Conservation (phyloP, 2,797 vertebrate genomes). For the Eulemur rubriventer region DNA sequence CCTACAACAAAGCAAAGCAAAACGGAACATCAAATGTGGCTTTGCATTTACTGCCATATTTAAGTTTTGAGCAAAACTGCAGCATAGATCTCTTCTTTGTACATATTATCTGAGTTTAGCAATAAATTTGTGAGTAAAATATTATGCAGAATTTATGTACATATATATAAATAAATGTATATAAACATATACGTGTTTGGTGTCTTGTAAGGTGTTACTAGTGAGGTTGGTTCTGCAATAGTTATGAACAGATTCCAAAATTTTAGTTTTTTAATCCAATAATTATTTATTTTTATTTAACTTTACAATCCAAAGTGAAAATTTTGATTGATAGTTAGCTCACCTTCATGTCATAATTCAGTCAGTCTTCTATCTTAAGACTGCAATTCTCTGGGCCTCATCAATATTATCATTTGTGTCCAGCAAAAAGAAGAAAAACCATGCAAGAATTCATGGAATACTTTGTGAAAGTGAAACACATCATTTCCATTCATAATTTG, state of each 20-base stretch:
- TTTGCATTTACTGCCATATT: neutral
- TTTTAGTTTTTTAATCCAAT: neutral
- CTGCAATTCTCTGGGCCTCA: neutral
- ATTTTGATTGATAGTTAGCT: neutral
- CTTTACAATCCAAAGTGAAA: neutral
- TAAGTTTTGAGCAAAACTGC: neutral
- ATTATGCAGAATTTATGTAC: neutral
- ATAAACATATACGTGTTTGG: neutral
- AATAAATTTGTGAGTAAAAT: slow-evolving; percentile 7
- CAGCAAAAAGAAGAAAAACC: neutral
- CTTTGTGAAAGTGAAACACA: neutral
- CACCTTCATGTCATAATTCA: neutral
- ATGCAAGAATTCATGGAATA: neutral
- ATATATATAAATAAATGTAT: neutral
- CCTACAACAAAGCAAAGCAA: neutral
- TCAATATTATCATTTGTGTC: neutral
- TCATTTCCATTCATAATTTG: neutral
- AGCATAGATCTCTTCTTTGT: neutral
- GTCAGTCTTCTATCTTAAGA: neutral
- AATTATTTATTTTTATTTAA: slow-evolving; percentile 16
- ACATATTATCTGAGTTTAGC: neutral
- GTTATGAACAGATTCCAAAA: neutral
- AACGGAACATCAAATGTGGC: neutral
- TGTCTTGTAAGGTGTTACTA: neutral
- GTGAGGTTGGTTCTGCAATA: neutral